Conservation (phyloP, 2,113 vertebrate species). For the Machaerirhynchus nigripectus region DNA sequence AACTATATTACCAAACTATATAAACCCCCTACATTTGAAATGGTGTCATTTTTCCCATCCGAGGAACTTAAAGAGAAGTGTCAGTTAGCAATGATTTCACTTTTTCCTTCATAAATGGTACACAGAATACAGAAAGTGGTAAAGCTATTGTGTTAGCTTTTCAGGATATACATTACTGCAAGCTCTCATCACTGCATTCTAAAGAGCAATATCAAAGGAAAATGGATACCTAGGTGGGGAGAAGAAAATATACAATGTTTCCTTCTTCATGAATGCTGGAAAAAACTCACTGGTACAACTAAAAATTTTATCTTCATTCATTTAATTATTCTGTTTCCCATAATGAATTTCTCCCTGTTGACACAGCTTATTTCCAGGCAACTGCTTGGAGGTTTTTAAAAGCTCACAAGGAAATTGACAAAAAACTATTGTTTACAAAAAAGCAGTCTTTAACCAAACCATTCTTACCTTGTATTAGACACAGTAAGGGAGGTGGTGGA, state of each 20-base stretch:
- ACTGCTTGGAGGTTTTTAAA: neutral
- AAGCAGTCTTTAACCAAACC: accelerated
- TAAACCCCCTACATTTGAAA: neutral
- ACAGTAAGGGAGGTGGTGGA: neutral
- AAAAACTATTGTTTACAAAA: neutral
- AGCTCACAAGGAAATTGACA: neutral
- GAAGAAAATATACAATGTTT: neutral
- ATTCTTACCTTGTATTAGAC: neutral
- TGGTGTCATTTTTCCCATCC: neutral
- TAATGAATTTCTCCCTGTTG: neutral
- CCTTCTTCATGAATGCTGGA: neutral
- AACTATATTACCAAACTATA: neutral
- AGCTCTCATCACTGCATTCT: neutral
- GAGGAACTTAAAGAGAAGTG: neutral
- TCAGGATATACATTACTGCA: neutral
- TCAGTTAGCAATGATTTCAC: neutral
- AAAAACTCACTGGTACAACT: neutral
- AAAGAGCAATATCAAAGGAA: neutral
- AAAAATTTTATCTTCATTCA: neutral
- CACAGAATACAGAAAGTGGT: neutral
- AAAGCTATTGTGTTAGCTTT: neutral
- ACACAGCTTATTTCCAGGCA: neutral
- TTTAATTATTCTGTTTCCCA: neutral
- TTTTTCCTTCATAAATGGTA: neutral
- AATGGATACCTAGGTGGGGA: neutral